These are phyloP conservation scores for Tanypteryx hageni DNA, from an alignment of 2,888 invertebrate genomes.

Conservation along the genomic window DNA sequence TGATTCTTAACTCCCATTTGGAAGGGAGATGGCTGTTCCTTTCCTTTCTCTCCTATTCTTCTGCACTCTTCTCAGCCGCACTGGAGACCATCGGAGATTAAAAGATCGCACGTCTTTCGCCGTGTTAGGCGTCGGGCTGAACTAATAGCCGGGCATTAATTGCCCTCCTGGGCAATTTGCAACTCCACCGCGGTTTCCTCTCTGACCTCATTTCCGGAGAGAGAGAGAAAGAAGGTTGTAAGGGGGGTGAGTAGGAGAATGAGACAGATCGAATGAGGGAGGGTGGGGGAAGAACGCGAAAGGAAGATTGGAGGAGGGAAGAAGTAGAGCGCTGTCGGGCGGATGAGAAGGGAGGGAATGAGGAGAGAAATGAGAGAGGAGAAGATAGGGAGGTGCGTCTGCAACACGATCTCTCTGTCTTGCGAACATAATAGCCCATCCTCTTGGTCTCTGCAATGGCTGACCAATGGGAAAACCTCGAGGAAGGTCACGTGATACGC, in stretches of 20 bases:
- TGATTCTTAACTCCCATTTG: neutral
- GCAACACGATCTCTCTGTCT: neutral
- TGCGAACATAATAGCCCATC: neutral
- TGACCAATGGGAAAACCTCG: neutral
- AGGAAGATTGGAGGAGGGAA: neutral
- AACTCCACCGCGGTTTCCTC: slow-evolving; percentile 45
- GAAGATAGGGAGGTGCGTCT: neutral
- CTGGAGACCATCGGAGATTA: neutral
- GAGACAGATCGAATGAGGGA: neutral
- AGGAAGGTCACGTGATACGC: slow-evolving; percentile 23
- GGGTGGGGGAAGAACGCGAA: neutral
- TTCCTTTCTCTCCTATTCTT: neutral
- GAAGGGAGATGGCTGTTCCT: too few relatives aligned
- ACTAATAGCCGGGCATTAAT: slow-evolving; percentile 42
- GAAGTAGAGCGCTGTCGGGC: neutral
- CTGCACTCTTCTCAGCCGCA: neutral
- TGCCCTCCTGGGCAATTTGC: slow-evolving; percentile 36
- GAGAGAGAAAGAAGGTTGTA: neutral
- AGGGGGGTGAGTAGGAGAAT: too few relatives aligned
- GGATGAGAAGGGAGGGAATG: neutral
- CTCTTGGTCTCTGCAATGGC: neutral
- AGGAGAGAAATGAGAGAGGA: neutral
- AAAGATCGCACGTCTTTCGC: slow-evolving; percentile 26
- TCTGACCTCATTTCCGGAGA: slow-evolving; percentile 41
- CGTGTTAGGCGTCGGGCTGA: slow-evolving; percentile 37